These are phyloP conservation scores for Lasioglossum albipes DNA, from an alignment of 1,140 invertebrate genomes.

Conservation along the genomic window DNA sequence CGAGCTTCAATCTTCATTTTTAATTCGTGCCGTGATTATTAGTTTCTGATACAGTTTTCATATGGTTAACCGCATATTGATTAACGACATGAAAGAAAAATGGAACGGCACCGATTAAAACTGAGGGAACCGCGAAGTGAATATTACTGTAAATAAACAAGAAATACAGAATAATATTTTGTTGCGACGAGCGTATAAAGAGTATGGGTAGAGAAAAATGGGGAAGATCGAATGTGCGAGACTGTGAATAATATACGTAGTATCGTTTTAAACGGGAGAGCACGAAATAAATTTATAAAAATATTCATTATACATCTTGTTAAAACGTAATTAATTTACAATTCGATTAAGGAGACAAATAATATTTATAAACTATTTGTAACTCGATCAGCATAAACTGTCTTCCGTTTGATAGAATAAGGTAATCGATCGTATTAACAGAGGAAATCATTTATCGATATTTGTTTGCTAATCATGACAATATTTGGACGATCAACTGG, in stretches of 20 bases:
- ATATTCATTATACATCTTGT: conserved; percentile 73
- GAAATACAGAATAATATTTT: conserved; percentile 62
- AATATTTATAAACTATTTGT: not conserved
- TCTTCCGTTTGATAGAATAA: conserved; percentile 51
- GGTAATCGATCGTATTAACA: not conserved
- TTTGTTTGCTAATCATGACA: conserved; percentile 68
- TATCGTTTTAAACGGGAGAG: conserved; percentile 52
- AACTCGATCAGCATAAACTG: not conserved
- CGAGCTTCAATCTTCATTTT: conserved; percentile 9
- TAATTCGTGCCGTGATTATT: conserved; percentile 21
- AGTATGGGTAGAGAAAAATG: conserved; percentile 1
- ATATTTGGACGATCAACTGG: conserved; percentile 63
- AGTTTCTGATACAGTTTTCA: conserved; percentile 3
- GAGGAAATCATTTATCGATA: conserved; percentile 6
- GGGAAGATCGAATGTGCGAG: conserved; percentile 29
- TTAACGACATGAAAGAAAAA: not conserved
- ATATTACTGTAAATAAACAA: conserved; percentile 68
- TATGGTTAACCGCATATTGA: not conserved
- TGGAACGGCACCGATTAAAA: conserved; percentile 17
- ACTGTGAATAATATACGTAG: conserved; percentile 1
- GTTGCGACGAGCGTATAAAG: conserved; percentile 59
- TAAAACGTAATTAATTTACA: conserved; percentile 75
- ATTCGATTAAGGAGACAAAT: conserved; percentile 67
- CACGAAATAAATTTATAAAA: conserved; percentile 63
- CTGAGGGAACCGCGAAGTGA: conserved; percentile 35